Conservation (phyloP, 1,140 invertebrate genomes). For the Palaemon carinicauda region DNA sequence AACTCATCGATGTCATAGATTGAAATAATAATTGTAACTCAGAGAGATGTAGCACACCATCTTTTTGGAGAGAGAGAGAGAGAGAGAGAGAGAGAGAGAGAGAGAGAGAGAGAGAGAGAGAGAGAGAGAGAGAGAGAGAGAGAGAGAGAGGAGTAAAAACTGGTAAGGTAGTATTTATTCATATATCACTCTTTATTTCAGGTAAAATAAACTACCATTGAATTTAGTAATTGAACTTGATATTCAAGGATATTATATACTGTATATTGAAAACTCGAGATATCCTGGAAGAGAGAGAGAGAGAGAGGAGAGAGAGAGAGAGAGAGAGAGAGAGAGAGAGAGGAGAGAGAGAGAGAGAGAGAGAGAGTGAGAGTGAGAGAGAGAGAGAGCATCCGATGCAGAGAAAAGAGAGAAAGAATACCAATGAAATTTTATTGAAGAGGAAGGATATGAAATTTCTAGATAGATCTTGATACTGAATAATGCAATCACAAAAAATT, state of each 20-base stretch:
- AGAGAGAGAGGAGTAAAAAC: neutral
- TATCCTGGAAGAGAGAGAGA: neutral
- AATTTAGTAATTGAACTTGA: too few species aligned
- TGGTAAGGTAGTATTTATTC: neutral
- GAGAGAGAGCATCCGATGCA: neutral
- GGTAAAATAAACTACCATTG: too few species aligned
- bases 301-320: neutral
- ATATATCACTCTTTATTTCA: too few species aligned
- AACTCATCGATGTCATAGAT: too few species aligned
- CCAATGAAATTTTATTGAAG: too few species aligned
- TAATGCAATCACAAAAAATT: too few species aligned
- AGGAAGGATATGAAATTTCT: too few species aligned
- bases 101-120: neutral
- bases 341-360: neutral
- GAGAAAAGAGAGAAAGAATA: neutral
- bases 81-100: neutral
- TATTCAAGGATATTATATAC: too few species aligned
- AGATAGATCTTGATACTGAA: too few species aligned
- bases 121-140: conserved; percentile 12
- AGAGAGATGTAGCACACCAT: too few species aligned
- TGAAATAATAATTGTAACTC: too few species aligned
- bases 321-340: neutral
- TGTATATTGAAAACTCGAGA: neutral
- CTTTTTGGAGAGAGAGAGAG: too few species aligned
- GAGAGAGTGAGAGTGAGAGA: conserved; percentile 3